Conservation (phyloP, 2,113 vertebrate genomes). For the Trogon melanurus region DNA sequence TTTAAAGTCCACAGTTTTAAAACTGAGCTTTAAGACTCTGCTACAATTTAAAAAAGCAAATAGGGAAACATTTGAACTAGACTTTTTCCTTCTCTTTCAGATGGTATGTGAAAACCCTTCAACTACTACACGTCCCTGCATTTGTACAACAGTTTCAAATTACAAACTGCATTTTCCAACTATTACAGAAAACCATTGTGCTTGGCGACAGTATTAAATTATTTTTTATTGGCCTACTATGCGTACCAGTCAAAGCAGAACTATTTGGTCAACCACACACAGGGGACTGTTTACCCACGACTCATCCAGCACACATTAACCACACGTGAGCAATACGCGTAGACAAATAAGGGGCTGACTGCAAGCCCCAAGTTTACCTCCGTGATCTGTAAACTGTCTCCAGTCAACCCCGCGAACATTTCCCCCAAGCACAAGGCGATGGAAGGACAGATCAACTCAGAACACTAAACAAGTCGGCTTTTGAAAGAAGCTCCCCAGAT, state of each 20-base stretch:
- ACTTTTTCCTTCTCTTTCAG: neutral
- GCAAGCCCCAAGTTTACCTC: neutral
- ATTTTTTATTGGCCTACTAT: conserved; percentile 24
- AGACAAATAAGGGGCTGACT: neutral
- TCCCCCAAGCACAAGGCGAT: neutral
- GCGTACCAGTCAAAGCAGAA: conserved; percentile 1
- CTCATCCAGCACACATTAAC: neutral
- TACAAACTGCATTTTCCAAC: neutral
- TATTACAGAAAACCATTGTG: conserved; percentile 21
- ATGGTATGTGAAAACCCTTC: neutral
- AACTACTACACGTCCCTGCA: neutral
- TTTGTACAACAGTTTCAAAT: conserved; percentile 31
- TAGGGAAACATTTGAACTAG: neutral
- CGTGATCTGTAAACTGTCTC: neutral
- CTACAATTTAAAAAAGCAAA: neutral
- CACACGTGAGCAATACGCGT: neutral
- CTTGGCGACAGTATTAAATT: conserved; percentile 11
- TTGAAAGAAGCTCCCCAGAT: neutral
- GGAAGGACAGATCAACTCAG: neutral
- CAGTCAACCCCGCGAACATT: neutral
- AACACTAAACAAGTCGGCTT: neutral
- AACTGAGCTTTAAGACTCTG: neutral
- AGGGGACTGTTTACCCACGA: neutral
- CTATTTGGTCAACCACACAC: conserved; percentile 19
- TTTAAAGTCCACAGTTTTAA: neutral